These are phyloP conservation scores for Tetrapedia diversipes DNA, from an alignment of 2,888 invertebrate genomes.

Conservation along the genomic window DNA sequence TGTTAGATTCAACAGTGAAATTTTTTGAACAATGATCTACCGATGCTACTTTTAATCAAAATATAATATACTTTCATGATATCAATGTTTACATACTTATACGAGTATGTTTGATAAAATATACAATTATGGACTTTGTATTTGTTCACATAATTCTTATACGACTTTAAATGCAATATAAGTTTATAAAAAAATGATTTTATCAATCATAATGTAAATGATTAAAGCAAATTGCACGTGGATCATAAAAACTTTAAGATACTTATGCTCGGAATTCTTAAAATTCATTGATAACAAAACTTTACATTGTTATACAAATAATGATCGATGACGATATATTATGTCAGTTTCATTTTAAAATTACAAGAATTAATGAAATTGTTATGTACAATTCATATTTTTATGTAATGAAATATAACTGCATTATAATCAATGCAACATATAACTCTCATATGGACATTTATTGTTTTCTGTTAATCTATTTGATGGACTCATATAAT, in stretches of 20 bases:
- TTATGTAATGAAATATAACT: conserved; percentile 64
- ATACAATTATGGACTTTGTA: conserved; percentile 53
- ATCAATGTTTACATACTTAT: conserved; percentile 47
- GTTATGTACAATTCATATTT: conserved; percentile 69
- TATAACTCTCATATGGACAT: conserved; percentile 69
- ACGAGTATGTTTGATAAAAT: conserved; percentile 47
- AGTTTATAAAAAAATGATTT: conserved; percentile 43
- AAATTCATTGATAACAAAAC: conserved; percentile 46
- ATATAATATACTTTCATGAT: conserved; percentile 52
- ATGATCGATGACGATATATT: conserved; percentile 54
- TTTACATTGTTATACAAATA: conserved; percentile 56
- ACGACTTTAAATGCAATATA: conserved; percentile 47
- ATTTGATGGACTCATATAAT: conserved; percentile 70
- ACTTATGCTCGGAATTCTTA: conserved; percentile 23
- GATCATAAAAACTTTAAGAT: conserved; percentile 35
- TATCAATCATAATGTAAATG: conserved; percentile 32
- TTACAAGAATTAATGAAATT: conserved; percentile 66
- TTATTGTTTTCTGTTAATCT: conserved; percentile 68
- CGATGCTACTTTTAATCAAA: conserved; percentile 52
- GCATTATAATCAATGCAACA: conserved; percentile 63
- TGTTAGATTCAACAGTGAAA: conserved; percentile 20
- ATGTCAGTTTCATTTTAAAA: conserved; percentile 49
- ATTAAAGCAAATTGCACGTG: conserved; percentile 64
- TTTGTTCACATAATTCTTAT: conserved; percentile 45
- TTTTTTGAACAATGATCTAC: conserved; percentile 36